Evolutionary conservation across 2,888 invertebrate genomes (phyloP).

Genomic region (Cephus rjabovi): DNA sequence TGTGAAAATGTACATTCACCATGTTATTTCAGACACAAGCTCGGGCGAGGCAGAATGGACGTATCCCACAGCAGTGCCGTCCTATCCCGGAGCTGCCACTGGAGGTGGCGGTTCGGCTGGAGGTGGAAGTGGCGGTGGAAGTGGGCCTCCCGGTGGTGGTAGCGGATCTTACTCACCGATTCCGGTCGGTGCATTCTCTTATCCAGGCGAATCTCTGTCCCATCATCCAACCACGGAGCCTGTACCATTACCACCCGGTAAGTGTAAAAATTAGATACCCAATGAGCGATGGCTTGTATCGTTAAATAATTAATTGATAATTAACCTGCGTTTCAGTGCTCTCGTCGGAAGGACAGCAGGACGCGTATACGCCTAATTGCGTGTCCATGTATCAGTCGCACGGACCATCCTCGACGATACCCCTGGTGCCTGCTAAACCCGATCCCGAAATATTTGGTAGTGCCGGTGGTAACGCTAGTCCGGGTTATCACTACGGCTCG

Average conservation of each 20-base stretch:
- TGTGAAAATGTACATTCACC: not conserved
- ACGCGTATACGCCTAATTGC: constrained; percentile 61
- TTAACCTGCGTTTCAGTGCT: constrained; percentile 40
- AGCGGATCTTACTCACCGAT: constrained; percentile 63
- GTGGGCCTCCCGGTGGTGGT: constrained; percentile 14
- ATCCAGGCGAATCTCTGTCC: constrained; percentile 62
- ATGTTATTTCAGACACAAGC: constrained; percentile 50
- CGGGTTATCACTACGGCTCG: constrained; percentile 60
- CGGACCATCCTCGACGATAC: constrained; percentile 35
- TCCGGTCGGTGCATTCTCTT: constrained; percentile 63
- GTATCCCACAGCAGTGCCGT: constrained; percentile 54
- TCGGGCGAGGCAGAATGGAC: constrained; percentile 58
- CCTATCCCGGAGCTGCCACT: constrained; percentile 60
- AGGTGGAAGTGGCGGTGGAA: not conserved
- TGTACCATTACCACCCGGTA: constrained; percentile 61
- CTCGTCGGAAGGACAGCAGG: constrained; percentile 53
- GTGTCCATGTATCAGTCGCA: constrained; percentile 60
- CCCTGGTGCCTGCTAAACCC: constrained; percentile 50
- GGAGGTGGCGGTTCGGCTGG: not conserved
- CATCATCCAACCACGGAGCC: constrained; percentile 65
- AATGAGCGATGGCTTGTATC: not conserved
- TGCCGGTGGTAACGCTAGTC: constrained; percentile 44
- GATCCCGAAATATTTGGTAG: constrained; percentile 52
- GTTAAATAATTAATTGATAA: not conserved
- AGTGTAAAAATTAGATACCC: constrained; percentile 6